Conservation (phyloP, 1,140 invertebrate genomes). For the Drosophila teissieri region DNA sequence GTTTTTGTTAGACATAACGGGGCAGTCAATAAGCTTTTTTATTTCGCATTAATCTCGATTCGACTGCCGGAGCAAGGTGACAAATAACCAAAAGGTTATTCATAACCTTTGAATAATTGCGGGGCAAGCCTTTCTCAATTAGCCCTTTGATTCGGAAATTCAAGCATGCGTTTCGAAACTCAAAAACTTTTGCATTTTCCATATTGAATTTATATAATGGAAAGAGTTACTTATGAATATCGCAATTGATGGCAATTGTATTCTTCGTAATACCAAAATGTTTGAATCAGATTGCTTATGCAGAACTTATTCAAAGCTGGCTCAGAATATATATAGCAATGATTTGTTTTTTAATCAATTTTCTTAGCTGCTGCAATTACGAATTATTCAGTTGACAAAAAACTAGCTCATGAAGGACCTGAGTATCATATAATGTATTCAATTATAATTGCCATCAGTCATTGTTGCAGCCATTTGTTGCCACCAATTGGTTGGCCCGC, state of each 20-base stretch:
- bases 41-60: constrained; percentile 18
- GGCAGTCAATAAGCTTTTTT: constrained; percentile 7
- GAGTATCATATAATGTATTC: not conserved
- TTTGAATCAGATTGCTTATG: too few species aligned
- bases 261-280: too few species aligned
- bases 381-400: too few species aligned
- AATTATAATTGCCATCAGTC: constrained; percentile 5
- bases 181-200: too few species aligned
- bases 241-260: too few species aligned
- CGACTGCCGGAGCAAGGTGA: constrained; percentile 13
- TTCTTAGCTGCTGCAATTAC: too few species aligned
- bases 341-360: too few species aligned
- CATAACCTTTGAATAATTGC: not conserved
- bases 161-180: not conserved
- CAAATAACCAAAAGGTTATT: constrained; percentile 12
- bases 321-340: too few species aligned
- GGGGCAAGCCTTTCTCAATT: too few species aligned
- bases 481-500: constrained; percentile 15
- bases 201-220: too few species aligned
- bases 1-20: constrained; percentile 42
- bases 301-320: too few species aligned
- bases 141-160: not conserved
- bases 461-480: constrained; percentile 29
- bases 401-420: not conserved
- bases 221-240: too few species aligned